These are phyloP conservation scores for Silurus meridionalis DNA, from an alignment of 2,113 vertebrate genomes.

Conservation along the genomic window DNA sequence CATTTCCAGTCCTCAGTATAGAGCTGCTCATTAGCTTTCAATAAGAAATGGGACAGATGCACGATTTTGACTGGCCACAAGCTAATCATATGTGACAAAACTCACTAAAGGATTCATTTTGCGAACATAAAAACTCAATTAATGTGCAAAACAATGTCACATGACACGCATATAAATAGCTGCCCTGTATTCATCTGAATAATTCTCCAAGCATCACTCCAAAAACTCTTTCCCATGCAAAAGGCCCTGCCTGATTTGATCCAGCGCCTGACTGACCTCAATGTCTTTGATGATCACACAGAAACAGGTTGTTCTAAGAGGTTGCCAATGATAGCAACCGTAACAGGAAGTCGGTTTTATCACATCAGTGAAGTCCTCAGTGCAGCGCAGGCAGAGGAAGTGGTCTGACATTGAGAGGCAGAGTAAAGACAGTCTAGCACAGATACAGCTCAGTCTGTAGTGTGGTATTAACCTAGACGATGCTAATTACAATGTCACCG, in stretches of 20 bases:
- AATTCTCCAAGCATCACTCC: neutral
- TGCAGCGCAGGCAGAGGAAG: slow-evolving; percentile 53
- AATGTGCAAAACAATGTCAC: neutral
- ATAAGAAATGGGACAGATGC: neutral
- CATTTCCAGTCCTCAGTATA: neutral
- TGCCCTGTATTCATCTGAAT: neutral
- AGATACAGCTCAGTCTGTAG: slow-evolving; percentile 31
- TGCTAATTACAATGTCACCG: neutral
- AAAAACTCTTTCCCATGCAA: neutral
- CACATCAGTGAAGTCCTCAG: slow-evolving; percentile 51
- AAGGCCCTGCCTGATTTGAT: slow-evolving; percentile 16
- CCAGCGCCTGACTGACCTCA: neutral
- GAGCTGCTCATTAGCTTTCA: too few relatives aligned
- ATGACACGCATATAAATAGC: neutral
- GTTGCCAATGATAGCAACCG: slow-evolving; percentile 43
- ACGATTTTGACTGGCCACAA: neutral
- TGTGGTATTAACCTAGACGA: neutral
- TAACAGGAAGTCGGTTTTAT: slow-evolving; percentile 56
- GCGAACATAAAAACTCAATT: neutral
- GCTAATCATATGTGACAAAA: neutral
- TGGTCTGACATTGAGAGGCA: slow-evolving; percentile 41
- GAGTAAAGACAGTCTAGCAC: slow-evolving; percentile 29
- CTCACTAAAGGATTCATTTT: too few relatives aligned
- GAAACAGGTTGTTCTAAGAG: slow-evolving; percentile 42
- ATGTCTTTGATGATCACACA: slow-evolving; percentile 20